phyloP scores from a whole-genome alignment of 2,797 vertebrate species.

The Spheniscus humboldti region DNA sequence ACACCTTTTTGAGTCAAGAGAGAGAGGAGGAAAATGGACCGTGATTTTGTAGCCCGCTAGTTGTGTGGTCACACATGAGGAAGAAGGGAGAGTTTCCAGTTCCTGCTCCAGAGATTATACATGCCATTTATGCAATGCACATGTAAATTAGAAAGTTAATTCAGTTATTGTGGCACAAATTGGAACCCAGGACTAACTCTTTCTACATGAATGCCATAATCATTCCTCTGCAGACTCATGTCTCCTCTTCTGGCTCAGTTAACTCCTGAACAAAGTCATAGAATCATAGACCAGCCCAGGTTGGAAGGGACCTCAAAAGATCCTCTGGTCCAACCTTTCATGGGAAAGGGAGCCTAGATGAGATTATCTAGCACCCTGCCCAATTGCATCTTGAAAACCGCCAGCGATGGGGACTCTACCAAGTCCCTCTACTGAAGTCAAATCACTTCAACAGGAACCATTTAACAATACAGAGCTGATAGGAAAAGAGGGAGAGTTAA shows the following conservation, averaged over 20 bases:
- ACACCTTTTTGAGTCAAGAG: neutral
- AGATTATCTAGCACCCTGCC: neutral
- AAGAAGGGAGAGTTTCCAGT: neutral
- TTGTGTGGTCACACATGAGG: neutral
- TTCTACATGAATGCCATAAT: neutral
- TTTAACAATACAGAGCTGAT: neutral
- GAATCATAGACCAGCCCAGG: neutral
- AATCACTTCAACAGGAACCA: neutral
- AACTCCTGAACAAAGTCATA: neutral
- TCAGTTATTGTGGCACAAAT: neutral
- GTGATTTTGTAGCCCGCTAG: neutral
- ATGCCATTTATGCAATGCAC: neutral
- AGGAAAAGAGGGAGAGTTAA: neutral
- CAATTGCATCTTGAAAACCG: neutral
- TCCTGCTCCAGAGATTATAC: neutral
- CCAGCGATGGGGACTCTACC: neutral
- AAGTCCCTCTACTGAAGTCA: neutral
- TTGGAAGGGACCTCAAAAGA: neutral
- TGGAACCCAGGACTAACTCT: neutral
- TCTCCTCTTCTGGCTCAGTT: neutral
- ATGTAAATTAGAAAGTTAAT: neutral
- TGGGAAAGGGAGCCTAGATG: neutral
- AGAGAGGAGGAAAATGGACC: neutral
- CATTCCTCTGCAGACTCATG: neutral
- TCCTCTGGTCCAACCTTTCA: neutral